Evolutionary conservation across 2,113 vertebrate species (phyloP), one percentile per base, ranked within the genome.

Genomic region (Tympanuchus pallidicinctus): DNA sequence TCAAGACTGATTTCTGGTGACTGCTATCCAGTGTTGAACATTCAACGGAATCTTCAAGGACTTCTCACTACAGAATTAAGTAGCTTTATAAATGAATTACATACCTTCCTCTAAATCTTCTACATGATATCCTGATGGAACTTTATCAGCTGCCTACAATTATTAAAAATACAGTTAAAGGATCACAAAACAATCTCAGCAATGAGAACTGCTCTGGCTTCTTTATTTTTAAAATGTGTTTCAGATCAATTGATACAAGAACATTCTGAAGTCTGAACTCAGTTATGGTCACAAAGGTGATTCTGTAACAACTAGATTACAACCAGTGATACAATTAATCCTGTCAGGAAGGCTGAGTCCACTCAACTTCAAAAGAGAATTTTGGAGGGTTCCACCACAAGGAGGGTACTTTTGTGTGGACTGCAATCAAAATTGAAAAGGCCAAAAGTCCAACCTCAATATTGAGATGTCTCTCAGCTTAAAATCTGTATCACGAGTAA

Each of bases 71-170:
- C 48, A 66, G 93, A 83, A 86, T 34, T 24, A 72, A 69, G 66
- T 2, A 70, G 47, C 59, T 92, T 86, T 61, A 86, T 83, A 94
- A 69, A 1, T 8, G 45, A 73, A 72, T 78, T 84, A 94, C 97
- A 65, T 97, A 98, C 98, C 98, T 88, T 97, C 98, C 82, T 98
- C 98, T 81, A 98, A 92, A 95, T 98, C 98, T 95, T 98, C 98
- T 89, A 92, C 66, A 28, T 96, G 97, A 91, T 97, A 98, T 92
- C 97, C 96, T 77, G 97, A 97, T 21, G 97, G 95, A 80, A 95
- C 93, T 73, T 97, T 98, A 94, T 96, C 96, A 94, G 97, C 91
- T 94, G 98, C 98, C 98, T 98, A 94, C 43, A 98, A 97, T 86
- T 75, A 95, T 6, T n/a, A 82, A 52, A 76, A 93, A 89, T 6